phyloP scores from a whole-genome alignment of 2,797 vertebrate species.

The Trichosurus vulpecula region DNA sequence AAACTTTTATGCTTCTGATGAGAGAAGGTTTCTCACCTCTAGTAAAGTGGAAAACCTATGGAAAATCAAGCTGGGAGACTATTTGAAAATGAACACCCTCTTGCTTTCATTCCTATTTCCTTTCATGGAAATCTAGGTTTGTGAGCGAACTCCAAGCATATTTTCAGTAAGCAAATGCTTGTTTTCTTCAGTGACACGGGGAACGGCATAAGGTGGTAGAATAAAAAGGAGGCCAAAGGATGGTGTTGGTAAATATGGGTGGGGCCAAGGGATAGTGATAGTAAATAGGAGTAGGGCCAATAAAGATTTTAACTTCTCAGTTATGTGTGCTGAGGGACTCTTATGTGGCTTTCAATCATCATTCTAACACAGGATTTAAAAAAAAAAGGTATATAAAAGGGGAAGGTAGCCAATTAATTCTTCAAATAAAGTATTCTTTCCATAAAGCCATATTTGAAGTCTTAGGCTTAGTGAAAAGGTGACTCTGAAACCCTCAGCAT shows the following conservation, averaged over 20 bases:
- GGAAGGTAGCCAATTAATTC: rapidly evolving
- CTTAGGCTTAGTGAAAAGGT: not conserved
- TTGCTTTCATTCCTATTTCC: not conserved
- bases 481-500: slow-evolving; percentile 29
- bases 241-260: rapidly evolving
- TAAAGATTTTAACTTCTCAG: not conserved
- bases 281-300: rapidly evolving
- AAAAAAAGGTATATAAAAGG: not conserved
- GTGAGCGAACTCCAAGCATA: no score
- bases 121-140: not conserved
- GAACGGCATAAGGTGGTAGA: not conserved
- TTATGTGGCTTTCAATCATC: not conserved
- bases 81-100: not conserved
- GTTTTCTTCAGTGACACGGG: not conserved
- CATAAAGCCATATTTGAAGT: not conserved
- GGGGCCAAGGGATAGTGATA: rapidly evolving
- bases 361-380: not conserved
- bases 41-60: not conserved
- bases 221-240: no score
- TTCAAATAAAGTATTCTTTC: not conserved
- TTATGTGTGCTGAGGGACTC: not conserved
- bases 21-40: not conserved
- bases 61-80: not conserved
- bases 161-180: rapidly evolving
- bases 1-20: not conserved